phyloP scores from a whole-genome alignment of 64 coral and sea anemone species.

The Stichodactyla helianthus region DNA sequence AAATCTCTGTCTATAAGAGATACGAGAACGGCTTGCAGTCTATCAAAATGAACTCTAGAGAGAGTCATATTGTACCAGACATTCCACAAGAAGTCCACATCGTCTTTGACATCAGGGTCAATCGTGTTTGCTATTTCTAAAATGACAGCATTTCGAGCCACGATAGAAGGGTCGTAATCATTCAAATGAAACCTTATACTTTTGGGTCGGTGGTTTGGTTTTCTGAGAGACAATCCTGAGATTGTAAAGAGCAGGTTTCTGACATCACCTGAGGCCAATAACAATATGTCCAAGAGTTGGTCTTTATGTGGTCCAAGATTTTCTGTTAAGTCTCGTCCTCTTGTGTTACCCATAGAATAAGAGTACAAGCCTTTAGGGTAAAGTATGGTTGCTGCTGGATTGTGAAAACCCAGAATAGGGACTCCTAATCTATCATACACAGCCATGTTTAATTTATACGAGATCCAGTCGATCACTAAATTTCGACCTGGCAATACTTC shows the following conservation, averaged over 20 bases:
- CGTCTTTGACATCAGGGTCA: slow-evolving; percentile 24
- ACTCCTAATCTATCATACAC: slow-evolving; percentile 36
- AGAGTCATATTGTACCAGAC: slow-evolving; percentile 65
- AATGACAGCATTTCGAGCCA: slow-evolving; percentile 46
- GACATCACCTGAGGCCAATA: slow-evolving; percentile 46
- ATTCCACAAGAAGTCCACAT: slow-evolving; percentile 67
- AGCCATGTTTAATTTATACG: slow-evolving; percentile 3
- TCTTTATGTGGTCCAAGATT: slow-evolving; percentile 17
- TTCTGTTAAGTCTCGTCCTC: slow-evolving; percentile 33
- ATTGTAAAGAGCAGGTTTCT: slow-evolving; percentile 54
- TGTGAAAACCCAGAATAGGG: slow-evolving; percentile 45
- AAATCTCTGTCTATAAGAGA: background rate
- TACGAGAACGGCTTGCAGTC: slow-evolving; percentile 16
- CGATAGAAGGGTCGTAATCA: slow-evolving; percentile 49
- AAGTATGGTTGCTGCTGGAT: slow-evolving; percentile 36
- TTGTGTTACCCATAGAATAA: slow-evolving; percentile 55
- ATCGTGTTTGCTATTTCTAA: slow-evolving; percentile 33
- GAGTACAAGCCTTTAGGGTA: slow-evolving; percentile 34
- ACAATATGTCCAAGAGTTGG: slow-evolving; percentile 36
- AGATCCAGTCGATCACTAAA: too few species aligned
- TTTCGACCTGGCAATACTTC: too few species aligned
- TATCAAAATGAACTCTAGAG: slow-evolving; percentile 23
- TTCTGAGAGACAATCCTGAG: slow-evolving; percentile 38
- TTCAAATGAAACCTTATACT: slow-evolving; percentile 49
- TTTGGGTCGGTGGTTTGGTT: slow-evolving; percentile 11